These are phyloP conservation scores for Syrmaticus mikado DNA, from an alignment of 2,113 vertebrate genomes.

Conservation along the genomic window DNA sequence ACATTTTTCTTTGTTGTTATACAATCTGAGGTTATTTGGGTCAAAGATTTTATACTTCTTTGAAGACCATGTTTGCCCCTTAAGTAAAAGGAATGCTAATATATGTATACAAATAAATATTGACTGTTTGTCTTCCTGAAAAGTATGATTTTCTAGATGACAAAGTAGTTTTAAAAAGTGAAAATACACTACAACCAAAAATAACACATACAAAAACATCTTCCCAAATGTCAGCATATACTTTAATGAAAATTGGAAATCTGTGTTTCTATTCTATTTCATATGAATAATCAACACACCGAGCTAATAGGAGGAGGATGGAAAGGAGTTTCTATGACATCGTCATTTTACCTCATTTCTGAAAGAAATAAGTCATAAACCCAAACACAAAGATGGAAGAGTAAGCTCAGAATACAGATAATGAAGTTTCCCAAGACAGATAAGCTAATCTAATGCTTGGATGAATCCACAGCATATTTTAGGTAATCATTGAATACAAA, in stretches of 20 bases:
- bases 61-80: not conserved
- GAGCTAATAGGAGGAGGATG: not conserved
- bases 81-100: not conserved
- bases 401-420: not conserved
- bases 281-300: not conserved
- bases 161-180: not conserved
- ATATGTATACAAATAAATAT: not conserved
- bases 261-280: not conserved
- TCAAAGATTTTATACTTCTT: not conserved
- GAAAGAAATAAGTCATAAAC: not conserved
- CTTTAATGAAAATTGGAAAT: not conserved
- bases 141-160: not conserved
- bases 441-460: not conserved
- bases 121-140: not conserved
- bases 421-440: not conserved
- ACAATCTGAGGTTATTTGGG: not conserved
- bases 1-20: not conserved
- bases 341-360: not conserved
- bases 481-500: slow-evolving; percentile 24
- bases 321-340: not conserved
- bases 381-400: not conserved
- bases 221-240: not conserved
- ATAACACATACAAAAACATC: not conserved
- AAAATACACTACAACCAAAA: not conserved
- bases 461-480: not conserved